A percentile compares a stretch with the other conserved stretches of the same genome.
Evolutionary conservation across 2,888 invertebrate species (phyloP).

Genomic region (Epinotia brunnichana): DNA sequence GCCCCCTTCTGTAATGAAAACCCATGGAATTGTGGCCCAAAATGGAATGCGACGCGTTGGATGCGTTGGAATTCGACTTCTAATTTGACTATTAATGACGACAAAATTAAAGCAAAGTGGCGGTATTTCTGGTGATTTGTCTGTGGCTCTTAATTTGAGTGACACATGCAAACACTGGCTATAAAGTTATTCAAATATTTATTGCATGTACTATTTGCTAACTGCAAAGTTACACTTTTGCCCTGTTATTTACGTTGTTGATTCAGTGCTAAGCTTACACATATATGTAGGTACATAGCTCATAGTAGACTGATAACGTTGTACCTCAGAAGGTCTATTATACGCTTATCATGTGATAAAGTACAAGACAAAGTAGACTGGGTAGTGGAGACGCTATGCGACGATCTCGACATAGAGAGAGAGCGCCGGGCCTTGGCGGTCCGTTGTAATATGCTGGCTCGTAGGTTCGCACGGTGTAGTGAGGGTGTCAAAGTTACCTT

Average conservation of each 20-base stretch:
- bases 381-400: too few species aligned
- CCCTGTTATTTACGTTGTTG: conserved; percentile 4
- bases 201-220: conserved; percentile 12
- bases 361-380: not conserved
- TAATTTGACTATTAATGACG: not conserved
- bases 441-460: too few species aligned
- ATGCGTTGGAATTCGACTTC: not conserved
- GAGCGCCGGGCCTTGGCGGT: too few species aligned
- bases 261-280: not conserved
- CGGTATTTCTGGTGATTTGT: not conserved
- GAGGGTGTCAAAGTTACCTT: too few species aligned
- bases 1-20: not conserved
- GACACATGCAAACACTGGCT: conserved; percentile 18
- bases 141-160: not conserved
- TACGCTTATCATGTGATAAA: not conserved
- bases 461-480: too few species aligned
- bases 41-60: too few species aligned
- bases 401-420: too few species aligned
- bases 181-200: conserved; percentile 30
- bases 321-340: not conserved
- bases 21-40: not conserved
- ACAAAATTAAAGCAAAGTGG: not conserved
- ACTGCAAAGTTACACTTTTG: conserved; percentile 24
- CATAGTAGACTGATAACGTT: not conserved
- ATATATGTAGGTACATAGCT: not conserved